phyloP scores from a whole-genome alignment of 2,888 invertebrate genomes.

The Orthonychiurus folsomi region DNA sequence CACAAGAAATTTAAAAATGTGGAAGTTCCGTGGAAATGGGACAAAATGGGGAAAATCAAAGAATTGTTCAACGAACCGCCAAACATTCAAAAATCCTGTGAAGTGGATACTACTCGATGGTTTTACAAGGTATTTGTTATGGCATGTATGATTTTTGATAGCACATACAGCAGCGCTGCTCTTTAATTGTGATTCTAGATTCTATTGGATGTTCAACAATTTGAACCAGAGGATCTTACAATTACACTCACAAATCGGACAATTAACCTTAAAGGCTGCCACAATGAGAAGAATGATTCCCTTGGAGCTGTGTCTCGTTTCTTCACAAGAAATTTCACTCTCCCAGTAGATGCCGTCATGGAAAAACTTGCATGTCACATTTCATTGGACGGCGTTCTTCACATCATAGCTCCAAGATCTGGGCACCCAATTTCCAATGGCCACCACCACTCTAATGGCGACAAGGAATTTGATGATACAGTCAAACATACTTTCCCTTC shows the following conservation, averaged over 20 bases:
- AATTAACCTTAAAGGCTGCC: not conserved
- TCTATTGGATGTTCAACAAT: slow-evolving; percentile 3
- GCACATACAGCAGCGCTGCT: no score
- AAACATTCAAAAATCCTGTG: not conserved
- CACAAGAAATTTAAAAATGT: no score
- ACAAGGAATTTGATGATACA: not conserved
- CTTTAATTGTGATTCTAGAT: slow-evolving; percentile 5
- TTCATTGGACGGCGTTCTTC: not conserved
- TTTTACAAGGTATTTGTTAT: no score
- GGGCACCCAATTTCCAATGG: not conserved
- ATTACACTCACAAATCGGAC: not conserved
- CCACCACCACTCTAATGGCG: not conserved
- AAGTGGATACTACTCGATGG: not conserved
- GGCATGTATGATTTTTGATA: no score
- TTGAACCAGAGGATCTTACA: not conserved
- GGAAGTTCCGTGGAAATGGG: not conserved
- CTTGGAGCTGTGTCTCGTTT: not conserved
- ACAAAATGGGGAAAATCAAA: not conserved
- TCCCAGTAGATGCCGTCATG: not conserved
- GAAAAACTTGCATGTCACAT: not conserved
- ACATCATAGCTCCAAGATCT: not conserved
- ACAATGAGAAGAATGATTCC: not conserved
- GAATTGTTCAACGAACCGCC: not conserved
- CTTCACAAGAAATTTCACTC: not conserved
- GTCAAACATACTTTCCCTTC: not conserved